These are phyloP conservation scores for Xiphophorus couchianus DNA, from an alignment of 2,113 vertebrate genomes.

Conservation along the genomic window DNA sequence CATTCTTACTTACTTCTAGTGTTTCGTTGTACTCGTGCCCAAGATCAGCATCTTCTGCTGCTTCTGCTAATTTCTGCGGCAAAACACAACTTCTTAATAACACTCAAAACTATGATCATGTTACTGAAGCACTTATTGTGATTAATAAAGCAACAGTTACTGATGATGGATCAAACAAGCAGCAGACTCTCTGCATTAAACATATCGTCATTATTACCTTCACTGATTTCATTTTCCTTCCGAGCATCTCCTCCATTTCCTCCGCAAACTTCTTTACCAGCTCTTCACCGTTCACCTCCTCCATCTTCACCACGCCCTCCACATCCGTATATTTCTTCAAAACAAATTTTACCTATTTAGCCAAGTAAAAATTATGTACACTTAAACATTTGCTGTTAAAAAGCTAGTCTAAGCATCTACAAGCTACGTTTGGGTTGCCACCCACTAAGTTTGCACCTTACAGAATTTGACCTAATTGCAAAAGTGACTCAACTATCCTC, in stretches of 20 bases:
- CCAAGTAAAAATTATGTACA: neutral
- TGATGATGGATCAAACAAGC: neutral
- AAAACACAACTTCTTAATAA: conserved; percentile 21
- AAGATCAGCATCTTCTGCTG: conserved; percentile 92
- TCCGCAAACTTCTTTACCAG: conserved; percentile 91
- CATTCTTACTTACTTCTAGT: conserved; percentile 81
- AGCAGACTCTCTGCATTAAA: neutral
- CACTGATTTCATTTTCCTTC: conserved; percentile 92
- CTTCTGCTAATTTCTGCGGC: conserved; percentile 87
- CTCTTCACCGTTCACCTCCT: conserved; percentile 90
- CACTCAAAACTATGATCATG: neutral
- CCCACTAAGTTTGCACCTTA: too few relatives aligned
- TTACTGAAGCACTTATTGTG: neutral
- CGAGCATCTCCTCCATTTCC: conserved; percentile 95
- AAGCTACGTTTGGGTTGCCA: neutral
- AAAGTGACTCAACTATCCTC: neutral
- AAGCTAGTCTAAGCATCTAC: neutral
- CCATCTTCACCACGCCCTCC: conserved; percentile 87
- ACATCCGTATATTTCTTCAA: conserved; percentile 92
- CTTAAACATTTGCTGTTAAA: neutral
- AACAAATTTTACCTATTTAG: conserved; percentile 2
- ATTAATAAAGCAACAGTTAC: neutral
- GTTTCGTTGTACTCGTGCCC: conserved; percentile 91
- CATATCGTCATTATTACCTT: conserved; percentile 79
- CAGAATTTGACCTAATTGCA: neutral